Percentiles rank a stretch among this genome's conserved stretches.
Evolutionary conservation across 2,888 invertebrate species (phyloP).

Genomic region (Abrostola triplasia): DNA sequence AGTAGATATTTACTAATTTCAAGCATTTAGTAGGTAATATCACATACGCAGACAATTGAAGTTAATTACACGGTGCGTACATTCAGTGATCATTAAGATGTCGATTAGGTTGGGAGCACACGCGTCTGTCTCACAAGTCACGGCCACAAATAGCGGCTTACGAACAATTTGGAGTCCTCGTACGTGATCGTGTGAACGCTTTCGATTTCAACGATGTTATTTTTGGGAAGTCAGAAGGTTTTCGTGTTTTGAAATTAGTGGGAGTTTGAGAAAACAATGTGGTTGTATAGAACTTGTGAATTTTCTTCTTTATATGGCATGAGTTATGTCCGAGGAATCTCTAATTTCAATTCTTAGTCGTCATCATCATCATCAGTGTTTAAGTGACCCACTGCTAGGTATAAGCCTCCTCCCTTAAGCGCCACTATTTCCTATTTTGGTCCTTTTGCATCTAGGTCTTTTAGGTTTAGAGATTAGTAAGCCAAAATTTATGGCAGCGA

Average conservation of each 20-base stretch:
- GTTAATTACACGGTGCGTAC: slow-evolving; percentile 40
- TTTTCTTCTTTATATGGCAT: not conserved
- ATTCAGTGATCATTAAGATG: slow-evolving; percentile 52
- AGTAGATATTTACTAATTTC: not conserved
- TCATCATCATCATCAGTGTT: no score
- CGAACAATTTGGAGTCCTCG: slow-evolving; percentile 47
- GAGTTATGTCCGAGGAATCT: not conserved
- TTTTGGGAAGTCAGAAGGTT: slow-evolving; percentile 28
- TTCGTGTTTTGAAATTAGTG: not conserved
- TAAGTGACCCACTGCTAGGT: no score
- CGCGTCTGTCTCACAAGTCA: slow-evolving; percentile 51
- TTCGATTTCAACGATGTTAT: slow-evolving; percentile 32
- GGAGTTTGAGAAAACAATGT: not conserved
- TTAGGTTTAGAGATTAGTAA: no score
- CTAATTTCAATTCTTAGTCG: no score
- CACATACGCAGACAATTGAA: slow-evolving; percentile 32
- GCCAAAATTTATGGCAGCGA: no score
- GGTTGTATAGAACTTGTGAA: not conserved
- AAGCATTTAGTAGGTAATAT: slow-evolving; percentile 19
- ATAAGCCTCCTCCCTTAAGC: no score
- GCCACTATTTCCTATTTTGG: no score
- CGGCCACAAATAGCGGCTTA: slow-evolving; percentile 47
- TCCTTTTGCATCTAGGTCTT: no score
- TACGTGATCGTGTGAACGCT: slow-evolving; percentile 41
- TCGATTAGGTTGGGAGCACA: slow-evolving; percentile 49